phyloP scores from a whole-genome alignment of 2,888 invertebrate genomes.

The Koerneria pararmatus region DNA sequence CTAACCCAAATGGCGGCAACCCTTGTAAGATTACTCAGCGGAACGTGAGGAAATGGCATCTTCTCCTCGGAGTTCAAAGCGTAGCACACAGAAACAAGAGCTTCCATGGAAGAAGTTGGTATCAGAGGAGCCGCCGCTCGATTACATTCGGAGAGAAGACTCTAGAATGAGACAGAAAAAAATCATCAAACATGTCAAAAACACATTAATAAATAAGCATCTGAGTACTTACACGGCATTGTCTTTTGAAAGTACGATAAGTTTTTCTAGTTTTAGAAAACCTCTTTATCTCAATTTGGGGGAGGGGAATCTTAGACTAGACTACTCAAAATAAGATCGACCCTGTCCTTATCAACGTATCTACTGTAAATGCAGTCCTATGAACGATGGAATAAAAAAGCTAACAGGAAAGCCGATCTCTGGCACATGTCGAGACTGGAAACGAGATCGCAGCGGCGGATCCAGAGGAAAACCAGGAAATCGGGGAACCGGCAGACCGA shows the following conservation, averaged over 20 bases:
- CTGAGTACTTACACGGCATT: no score
- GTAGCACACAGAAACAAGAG: slow-evolving; percentile 74
- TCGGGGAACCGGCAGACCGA: slow-evolving; percentile 83
- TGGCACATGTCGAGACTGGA: slow-evolving; percentile 81
- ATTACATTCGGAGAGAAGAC: slow-evolving; percentile 66
- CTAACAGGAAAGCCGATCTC: slow-evolving; percentile 64
- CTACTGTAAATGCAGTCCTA: no score
- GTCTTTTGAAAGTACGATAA: no score
- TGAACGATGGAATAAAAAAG: background rate
- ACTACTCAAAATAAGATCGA: no score
- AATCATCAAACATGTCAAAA: no score
- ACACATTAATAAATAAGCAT: no score
- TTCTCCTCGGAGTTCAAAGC: slow-evolving; percentile 68
- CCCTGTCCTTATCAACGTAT: no score
- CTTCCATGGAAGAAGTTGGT: no score
- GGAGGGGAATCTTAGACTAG: no score
- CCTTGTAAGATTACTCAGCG: slow-evolving; percentile 71
- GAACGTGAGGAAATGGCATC: slow-evolving; percentile 78
- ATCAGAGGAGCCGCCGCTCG: no score
- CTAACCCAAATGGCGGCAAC: slow-evolving; percentile 72
- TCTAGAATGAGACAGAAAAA: slow-evolving; percentile 47
- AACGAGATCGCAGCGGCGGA: slow-evolving; percentile 80
- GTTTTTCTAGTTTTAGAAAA: no score
- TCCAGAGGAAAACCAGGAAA: slow-evolving; percentile 89
- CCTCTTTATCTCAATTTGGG: no score